Conservation (phyloP, 2,797 vertebrate genomes). For the Antrozous pallidus region DNA sequence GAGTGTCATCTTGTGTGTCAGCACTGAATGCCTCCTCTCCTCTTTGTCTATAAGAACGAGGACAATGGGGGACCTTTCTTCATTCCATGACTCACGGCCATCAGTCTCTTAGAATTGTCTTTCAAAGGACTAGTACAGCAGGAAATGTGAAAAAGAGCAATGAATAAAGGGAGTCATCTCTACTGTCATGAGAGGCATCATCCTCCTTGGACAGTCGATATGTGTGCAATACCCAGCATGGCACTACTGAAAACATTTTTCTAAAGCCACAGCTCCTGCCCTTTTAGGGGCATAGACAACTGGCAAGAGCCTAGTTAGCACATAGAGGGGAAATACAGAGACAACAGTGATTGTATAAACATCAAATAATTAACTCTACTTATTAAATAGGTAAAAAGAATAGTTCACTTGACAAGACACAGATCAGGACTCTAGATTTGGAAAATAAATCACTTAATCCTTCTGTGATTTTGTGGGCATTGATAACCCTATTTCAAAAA, state of each 20-base stretch:
- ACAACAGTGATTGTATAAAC: background rate
- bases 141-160: background rate
- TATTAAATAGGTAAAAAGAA: background rate
- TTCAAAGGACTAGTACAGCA: background rate
- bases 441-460: background rate
- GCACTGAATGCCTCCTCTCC: background rate
- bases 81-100: background rate
- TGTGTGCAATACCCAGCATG: constrained; percentile 8
- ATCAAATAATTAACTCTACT: background rate
- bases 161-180: background rate
- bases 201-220: background rate
- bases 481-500: background rate
- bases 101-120: background rate
- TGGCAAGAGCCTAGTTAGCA: background rate
- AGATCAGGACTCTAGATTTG: background rate
- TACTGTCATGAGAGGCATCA: background rate
- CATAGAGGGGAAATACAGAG: background rate
- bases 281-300: background rate
- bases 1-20: background rate
- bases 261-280: background rate
- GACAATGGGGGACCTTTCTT: background rate
- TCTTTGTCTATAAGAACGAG: background rate
- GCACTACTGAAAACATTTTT: background rate
- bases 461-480: background rate
- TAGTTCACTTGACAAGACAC: background rate